These are phyloP conservation scores for Psettodes erumei DNA, from an alignment of 2,113 vertebrate species.

Conservation along the genomic window DNA sequence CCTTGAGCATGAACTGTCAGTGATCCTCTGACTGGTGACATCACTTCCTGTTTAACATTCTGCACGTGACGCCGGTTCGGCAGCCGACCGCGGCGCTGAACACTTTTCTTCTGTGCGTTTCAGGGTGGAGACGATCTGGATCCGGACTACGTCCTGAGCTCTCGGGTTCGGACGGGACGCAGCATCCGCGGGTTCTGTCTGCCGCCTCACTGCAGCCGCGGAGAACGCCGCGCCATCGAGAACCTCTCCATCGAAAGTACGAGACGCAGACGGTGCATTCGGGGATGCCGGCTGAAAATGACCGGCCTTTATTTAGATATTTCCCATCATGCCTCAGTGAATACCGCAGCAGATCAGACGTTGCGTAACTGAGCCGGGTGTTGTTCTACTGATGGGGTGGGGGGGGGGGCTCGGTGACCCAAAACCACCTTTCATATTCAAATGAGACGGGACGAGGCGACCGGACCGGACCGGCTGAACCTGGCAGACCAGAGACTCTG, in stretches of 20 bases:
- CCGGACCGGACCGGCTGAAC: neutral
- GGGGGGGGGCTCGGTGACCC: neutral
- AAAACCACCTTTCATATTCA: constrained; percentile 38
- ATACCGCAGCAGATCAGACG: constrained; percentile 24
- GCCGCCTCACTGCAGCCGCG: constrained; percentile 95
- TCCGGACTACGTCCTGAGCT: constrained; percentile 94
- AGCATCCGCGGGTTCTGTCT: constrained; percentile 94
- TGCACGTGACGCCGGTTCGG: too few species aligned
- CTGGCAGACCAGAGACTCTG: neutral
- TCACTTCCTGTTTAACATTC: too few species aligned
- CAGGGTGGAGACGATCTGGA: constrained; percentile 96
- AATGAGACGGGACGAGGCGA: neutral
- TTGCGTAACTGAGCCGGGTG: constrained; percentile 38
- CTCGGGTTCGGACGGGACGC: constrained; percentile 93
- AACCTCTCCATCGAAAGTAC: constrained; percentile 92
- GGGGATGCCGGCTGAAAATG: constrained; percentile 25
- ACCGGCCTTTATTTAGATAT: constrained; percentile 40
- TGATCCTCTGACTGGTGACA: too few species aligned
- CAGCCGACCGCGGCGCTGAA: too few species aligned
- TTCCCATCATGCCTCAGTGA: constrained; percentile 58
- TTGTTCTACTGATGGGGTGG: constrained; percentile 42
- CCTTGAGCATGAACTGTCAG: too few species aligned
- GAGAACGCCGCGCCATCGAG: constrained; percentile 92
- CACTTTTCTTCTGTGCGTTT: constrained; percentile 12
- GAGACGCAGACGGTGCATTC: constrained; percentile 23